Percentiles rank a stretch among this genome's conserved stretches.
These are phyloP conservation scores for Cepphus grylle DNA, from an alignment of 2,113 vertebrate genomes.

Conservation along the genomic window DNA sequence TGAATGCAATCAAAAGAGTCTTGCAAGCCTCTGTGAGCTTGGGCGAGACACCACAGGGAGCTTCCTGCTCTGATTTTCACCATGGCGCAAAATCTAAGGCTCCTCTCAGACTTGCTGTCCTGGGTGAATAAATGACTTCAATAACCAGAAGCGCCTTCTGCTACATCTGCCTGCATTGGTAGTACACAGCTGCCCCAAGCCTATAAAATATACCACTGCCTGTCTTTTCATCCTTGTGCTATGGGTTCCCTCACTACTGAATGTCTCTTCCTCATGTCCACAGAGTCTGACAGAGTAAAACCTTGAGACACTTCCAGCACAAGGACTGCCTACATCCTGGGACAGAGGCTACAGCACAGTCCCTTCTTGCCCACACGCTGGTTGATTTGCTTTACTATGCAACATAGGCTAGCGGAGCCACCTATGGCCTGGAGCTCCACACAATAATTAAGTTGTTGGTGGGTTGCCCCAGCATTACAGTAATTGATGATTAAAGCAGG, in stretches of 20 bases:
- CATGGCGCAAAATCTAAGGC: background rate
- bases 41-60: background rate
- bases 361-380: rapidly evolving
- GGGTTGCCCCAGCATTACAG: background rate
- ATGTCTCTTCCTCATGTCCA: background rate
- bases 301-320: background rate
- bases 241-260: background rate
- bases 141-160: background rate
- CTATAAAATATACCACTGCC: background rate
- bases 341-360: background rate
- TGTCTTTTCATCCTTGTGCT: background rate
- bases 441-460: conserved; percentile 7
- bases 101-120: rapidly evolving
- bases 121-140: background rate
- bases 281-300: background rate
- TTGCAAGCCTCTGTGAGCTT: background rate
- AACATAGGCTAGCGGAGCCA: background rate
- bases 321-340: rapidly evolving
- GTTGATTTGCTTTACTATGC: background rate
- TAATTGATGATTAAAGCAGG: conserved; percentile 21
- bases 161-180: background rate
- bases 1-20: background rate
- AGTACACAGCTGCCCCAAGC: background rate
- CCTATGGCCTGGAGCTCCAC: background rate
- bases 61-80: background rate